Evolutionary conservation across 2,113 vertebrate genomes (phyloP), one percentile per base, ranked within the genome.

Genomic region (Strigops habroptila): DNA sequence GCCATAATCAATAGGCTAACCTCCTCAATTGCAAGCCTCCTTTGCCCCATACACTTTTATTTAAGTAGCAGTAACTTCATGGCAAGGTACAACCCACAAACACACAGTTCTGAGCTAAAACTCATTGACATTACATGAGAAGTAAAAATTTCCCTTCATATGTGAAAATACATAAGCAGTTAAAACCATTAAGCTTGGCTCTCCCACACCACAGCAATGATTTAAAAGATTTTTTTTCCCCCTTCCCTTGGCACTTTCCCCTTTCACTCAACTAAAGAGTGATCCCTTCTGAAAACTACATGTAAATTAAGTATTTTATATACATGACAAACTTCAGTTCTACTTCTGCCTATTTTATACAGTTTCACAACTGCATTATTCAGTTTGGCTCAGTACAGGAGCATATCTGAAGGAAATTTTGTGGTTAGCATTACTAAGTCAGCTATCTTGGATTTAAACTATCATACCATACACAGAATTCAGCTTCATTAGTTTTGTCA

Each of bases 61-160:
- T 68, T 57, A 62, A 76, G 39, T 7, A 78, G 46, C 23, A 78
- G 23, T 19, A 79, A 46, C 62, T 82, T 90, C 27, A 69, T 2
- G 12, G 9, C 49, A 84, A 89, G 41, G 48, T 74, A 18, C 27
- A 41, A 52, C 10, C 67, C 22, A 88, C 4, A 77, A 39, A 46
- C 25, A 69, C 0, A 0, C 41, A 65, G 25, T 28, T 81, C 37
- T 48, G 28, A 77, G 59, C 22, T 49, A 76, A 41, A 87, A 62
- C 10, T 73, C 30, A 30, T 30, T 60, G 57, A 89, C 0, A 1
- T 6, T 64, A 53, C 12, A 31, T 0, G 0, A 79, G 24, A 67
- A 89, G 24, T 52, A 33, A 82, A 52, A 18, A 8, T 16, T 53
- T 76, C 43, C 43, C 52, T 68, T 69, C 0, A 0, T 68, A 68